Percentiles rank a stretch among this genome's conserved stretches.
Conservation (phyloP, 2,888 invertebrate genomes). For the Bedellia somnulentella region DNA sequence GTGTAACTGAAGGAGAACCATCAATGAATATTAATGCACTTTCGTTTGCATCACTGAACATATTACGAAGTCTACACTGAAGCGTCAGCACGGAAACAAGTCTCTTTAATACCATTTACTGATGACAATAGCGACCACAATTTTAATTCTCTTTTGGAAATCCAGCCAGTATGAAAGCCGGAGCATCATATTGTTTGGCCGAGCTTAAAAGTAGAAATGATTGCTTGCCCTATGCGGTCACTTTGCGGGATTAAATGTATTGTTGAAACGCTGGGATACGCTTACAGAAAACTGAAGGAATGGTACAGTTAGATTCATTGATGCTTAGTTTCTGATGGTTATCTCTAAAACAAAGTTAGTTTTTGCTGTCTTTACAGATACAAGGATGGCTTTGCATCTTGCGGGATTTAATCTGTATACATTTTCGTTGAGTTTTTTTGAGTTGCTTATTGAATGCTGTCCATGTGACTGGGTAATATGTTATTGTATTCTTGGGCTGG, state of each 20-base stretch:
- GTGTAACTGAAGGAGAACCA: too few species aligned
- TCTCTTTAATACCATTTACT: conserved; percentile 37
- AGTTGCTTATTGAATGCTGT: too few species aligned
- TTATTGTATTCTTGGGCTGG: conserved; percentile 12
- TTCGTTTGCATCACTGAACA: conserved; percentile 40
- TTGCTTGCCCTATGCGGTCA: conserved; percentile 34
- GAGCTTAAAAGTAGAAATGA: conserved; percentile 34
- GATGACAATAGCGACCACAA: conserved; percentile 21
- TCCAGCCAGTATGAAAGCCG: conserved; percentile 22
- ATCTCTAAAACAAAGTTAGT: conserved; percentile 45
- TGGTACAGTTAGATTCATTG: conserved; percentile 53
- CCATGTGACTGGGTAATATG: too few species aligned
- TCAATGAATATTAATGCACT: too few species aligned
- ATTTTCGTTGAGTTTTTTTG: conserved; percentile 17
- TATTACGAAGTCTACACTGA: conserved; percentile 23
- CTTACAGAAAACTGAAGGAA: conserved; percentile 24
- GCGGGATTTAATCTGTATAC: conserved; percentile 15
- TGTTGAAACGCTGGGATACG: conserved; percentile 18
- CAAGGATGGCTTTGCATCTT: too few species aligned
- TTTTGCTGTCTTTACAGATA: too few species aligned
- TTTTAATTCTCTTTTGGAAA: conserved; percentile 23
- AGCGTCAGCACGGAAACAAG: conserved; percentile 32
- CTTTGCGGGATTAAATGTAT: conserved; percentile 50
- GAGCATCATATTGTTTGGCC: conserved; percentile 31
- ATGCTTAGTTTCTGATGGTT: conserved; percentile 38